Evolutionary conservation across 2,888 invertebrate genomes (phyloP).

Genomic region (Odontothrips loti): DNA sequence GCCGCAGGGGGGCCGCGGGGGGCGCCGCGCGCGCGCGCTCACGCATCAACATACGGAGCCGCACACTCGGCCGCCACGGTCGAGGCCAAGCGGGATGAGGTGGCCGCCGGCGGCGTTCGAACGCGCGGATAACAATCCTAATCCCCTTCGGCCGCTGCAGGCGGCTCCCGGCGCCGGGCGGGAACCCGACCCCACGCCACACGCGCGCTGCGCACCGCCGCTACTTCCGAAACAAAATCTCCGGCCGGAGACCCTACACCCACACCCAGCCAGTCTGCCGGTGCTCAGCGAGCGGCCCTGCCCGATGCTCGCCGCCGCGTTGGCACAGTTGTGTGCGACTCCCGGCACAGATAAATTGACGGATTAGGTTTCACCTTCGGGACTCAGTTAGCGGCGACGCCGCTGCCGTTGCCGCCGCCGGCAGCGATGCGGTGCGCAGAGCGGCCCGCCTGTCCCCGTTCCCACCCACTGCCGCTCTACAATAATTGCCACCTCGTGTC

Average conservation of each 20-base stretch:
- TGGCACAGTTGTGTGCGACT: neutral
- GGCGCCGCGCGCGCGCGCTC: too few relatives aligned
- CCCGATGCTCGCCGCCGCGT: neutral
- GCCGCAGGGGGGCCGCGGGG: too few relatives aligned
- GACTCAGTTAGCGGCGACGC: neutral
- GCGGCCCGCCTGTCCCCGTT: neutral
- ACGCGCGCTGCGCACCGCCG: neutral
- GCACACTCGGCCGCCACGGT: neutral
- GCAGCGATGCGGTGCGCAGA: neutral
- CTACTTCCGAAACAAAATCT: too few relatives aligned
- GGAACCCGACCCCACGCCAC: too few relatives aligned
- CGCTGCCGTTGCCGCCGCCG: neutral
- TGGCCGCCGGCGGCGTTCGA: neutral
- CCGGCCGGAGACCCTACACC: too few relatives aligned
- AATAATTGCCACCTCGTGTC: too few relatives aligned
- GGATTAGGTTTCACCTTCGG: conserved; percentile 4
- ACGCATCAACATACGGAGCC: neutral
- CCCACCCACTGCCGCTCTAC: neutral
- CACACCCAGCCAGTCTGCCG: neutral
- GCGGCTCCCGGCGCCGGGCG: neutral
- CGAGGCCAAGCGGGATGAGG: neutral
- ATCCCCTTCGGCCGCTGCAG: too few relatives aligned
- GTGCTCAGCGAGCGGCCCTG: too few relatives aligned
- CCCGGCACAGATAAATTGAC: neutral
- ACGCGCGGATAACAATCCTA: too few relatives aligned